A percentile compares a stretch with the other conserved stretches of the same genome.
Conservation (phyloP, 2,888 invertebrate genomes). For the Tachystola acroxantha region DNA sequence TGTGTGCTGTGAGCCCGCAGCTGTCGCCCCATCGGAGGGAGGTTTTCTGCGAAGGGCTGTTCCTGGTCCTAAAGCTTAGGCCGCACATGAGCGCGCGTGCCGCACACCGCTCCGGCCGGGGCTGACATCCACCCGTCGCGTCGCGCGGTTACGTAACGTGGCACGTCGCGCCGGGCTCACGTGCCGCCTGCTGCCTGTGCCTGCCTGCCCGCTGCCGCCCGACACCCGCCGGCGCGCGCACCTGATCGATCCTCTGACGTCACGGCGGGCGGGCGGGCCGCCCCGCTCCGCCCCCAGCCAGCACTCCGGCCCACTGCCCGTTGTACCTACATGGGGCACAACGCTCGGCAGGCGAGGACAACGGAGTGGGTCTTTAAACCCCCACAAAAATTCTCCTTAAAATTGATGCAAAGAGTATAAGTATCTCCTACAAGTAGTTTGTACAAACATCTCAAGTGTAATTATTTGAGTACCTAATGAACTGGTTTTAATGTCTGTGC, state of each 20-base stretch:
- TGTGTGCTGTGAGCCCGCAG: too few relatives aligned
- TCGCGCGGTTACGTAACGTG: conserved; percentile 48
- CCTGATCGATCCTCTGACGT: conserved; percentile 67
- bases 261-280: conserved; percentile 28
- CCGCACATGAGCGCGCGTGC: conserved; percentile 91
- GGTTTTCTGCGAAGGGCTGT: conserved; percentile 98
- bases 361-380: too few relatives aligned
- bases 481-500: too few relatives aligned
- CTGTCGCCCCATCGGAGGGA: conserved; percentile 98
- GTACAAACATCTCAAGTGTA: too few relatives aligned
- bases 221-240: conserved; percentile 27
- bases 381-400: too few relatives aligned
- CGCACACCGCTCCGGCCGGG: conserved; percentile 24
- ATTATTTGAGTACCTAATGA: too few relatives aligned
- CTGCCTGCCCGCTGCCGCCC: conserved; percentile 16
- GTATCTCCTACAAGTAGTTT: too few relatives aligned
- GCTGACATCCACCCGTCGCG: conserved; percentile 40
- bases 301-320: too few relatives aligned
- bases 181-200: conserved; percentile 13
- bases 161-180: conserved; percentile 19
- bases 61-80: conserved; percentile 96
- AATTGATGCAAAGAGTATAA: too few relatives aligned
- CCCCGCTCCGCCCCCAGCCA: neutral
- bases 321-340: too few relatives aligned
- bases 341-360: too few relatives aligned